phyloP scores from a whole-genome alignment of 2,113 vertebrate genomes.

The Datnioides undecimradiatus region DNA sequence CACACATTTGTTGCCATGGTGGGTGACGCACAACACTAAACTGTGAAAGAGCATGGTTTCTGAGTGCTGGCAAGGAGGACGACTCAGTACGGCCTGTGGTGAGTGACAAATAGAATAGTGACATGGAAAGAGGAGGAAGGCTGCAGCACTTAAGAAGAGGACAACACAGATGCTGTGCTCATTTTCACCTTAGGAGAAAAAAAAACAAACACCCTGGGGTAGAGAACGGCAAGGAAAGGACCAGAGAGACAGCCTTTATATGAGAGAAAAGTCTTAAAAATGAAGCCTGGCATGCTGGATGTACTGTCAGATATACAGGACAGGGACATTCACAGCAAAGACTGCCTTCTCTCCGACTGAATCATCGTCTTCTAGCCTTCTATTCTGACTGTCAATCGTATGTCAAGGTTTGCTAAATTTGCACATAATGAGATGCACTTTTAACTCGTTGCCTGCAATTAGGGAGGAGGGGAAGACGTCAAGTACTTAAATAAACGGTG shows the following conservation, averaged over 20 bases:
- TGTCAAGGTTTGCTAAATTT: constrained; percentile 34
- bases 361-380: constrained; percentile 18
- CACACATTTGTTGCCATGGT: constrained; percentile 66
- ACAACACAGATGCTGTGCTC: constrained; percentile 21
- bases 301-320: neutral
- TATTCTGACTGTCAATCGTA: neutral
- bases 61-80: constrained; percentile 26
- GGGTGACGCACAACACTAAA: constrained; percentile 58
- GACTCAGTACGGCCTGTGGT: constrained; percentile 9
- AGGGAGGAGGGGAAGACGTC: constrained; percentile 47
- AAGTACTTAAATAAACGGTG: constrained; percentile 40
- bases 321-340: neutral
- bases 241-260: neutral
- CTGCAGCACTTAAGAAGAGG: constrained; percentile 33
- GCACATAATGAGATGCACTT: constrained; percentile 45
- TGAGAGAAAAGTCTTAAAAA: neutral
- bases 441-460: constrained; percentile 52
- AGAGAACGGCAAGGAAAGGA: constrained; percentile 3
- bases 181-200: constrained; percentile 22
- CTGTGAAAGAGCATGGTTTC: constrained; percentile 44
- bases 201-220: constrained; percentile 34
- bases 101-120: constrained; percentile 45
- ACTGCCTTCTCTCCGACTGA: neutral
- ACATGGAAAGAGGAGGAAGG: constrained; percentile 51
- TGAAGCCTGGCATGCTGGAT: neutral